Evolutionary conservation across 2,888 invertebrate species (phyloP).

Genomic region (Stenurella melanura): DNA sequence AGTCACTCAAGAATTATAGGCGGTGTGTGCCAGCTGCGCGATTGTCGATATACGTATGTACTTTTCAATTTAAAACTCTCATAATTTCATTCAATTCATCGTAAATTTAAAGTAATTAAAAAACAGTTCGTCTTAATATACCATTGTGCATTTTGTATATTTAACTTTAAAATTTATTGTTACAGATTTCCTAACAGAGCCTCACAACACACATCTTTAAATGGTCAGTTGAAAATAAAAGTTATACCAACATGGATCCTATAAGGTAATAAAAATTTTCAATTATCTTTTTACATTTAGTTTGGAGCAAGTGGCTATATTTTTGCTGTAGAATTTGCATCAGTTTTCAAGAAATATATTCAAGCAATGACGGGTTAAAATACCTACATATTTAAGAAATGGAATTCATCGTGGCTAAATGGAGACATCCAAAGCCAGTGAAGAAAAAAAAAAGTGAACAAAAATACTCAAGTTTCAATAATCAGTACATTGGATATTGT

Average conservation of each 20-base stretch:
- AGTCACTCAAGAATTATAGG: background rate
- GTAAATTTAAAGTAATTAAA: background rate
- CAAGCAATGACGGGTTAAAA: too few species aligned
- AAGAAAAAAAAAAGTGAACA: too few species aligned
- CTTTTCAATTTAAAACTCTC: background rate
- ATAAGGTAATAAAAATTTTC: constrained; percentile 53
- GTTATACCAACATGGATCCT: constrained; percentile 60
- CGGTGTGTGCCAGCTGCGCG: background rate
- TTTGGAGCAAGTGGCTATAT: constrained; percentile 12
- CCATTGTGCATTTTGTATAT: background rate
- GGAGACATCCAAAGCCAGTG: too few species aligned
- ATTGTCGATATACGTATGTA: background rate
- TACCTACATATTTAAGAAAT: too few species aligned
- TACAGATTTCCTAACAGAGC: constrained; percentile 25
- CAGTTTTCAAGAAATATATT: too few species aligned
- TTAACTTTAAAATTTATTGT: constrained; percentile 15
- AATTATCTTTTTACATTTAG: background rate
- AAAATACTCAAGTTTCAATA: too few species aligned
- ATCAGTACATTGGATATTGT: too few species aligned
- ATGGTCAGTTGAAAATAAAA: constrained; percentile 10
- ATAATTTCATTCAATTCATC: background rate
- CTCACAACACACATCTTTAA: background rate
- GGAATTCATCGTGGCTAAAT: too few species aligned
- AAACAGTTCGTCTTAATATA: background rate
- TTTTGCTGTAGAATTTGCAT: background rate